These are phyloP conservation scores for Chymomyza amoena DNA, from an alignment of 2,888 invertebrate species.

Conservation along the genomic window DNA sequence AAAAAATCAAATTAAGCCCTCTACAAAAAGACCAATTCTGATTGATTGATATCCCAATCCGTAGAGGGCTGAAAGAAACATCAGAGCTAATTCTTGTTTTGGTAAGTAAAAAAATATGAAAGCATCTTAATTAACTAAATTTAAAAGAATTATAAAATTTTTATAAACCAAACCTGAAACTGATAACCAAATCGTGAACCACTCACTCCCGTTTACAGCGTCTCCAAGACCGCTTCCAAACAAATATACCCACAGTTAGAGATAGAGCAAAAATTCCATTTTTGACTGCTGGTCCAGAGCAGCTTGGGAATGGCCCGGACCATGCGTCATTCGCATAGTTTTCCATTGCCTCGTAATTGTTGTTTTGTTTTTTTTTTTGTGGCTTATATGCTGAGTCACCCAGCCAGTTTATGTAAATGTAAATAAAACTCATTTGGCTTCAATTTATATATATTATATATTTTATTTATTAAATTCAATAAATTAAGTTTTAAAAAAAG, in stretches of 20 bases:
- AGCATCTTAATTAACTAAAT: too few species aligned
- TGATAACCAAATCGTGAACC: too few species aligned
- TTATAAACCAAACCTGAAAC: too few species aligned
- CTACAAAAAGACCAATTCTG: too few species aligned
- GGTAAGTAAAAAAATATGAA: too few species aligned
- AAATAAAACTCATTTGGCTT: not conserved
- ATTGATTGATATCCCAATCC: too few species aligned
- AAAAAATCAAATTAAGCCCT: too few species aligned
- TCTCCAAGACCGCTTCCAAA: not conserved
- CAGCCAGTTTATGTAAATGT: not conserved
- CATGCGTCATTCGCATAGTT: conserved; percentile 1
- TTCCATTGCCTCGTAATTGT: not conserved
- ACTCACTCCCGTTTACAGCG: too few species aligned
- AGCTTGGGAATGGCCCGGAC: not conserved
- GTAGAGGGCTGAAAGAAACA: too few species aligned
- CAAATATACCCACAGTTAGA: not conserved
- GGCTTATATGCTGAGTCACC: not conserved
- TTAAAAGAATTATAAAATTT: too few species aligned
- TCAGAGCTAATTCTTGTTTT: too few species aligned
- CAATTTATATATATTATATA: conserved; percentile 25
- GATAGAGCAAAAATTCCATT: not conserved
- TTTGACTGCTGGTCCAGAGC: not conserved
- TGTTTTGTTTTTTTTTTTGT: not conserved
- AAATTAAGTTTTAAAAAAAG: conserved; percentile 65
- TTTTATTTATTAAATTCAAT: conserved; percentile 64